Conservation (phyloP, 2,888 invertebrate genomes). For the Agrochola circellaris region DNA sequence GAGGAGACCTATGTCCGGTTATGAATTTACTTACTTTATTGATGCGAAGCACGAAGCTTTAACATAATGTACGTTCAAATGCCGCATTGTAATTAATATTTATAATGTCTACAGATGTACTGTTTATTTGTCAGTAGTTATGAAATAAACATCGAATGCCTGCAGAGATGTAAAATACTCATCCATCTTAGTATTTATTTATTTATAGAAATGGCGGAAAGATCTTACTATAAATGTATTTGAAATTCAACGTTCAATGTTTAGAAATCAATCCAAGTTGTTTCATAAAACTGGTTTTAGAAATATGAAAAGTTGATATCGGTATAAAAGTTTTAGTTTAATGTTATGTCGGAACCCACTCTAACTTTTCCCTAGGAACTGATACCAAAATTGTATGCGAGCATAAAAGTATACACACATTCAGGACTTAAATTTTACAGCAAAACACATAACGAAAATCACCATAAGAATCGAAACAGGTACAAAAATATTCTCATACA, state of each 20-base stretch:
- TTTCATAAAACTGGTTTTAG: slow-evolving; percentile 48
- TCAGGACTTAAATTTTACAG: slow-evolving; percentile 34
- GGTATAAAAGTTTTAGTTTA: slow-evolving; percentile 48
- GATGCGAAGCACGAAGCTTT: neutral
- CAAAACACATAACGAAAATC: neutral
- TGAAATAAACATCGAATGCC: slow-evolving; percentile 18
- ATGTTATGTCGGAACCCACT: slow-evolving; percentile 39
- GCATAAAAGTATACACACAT: neutral
- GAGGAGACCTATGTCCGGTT: neutral
- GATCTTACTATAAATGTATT: slow-evolving; percentile 21
- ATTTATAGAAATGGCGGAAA: slow-evolving; percentile 15
- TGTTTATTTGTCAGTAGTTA: neutral
- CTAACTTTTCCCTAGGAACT: slow-evolving; percentile 13
- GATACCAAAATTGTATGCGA: slow-evolving; percentile 1
- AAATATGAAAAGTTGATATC: slow-evolving; percentile 47
- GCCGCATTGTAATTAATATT: slow-evolving; percentile 25
- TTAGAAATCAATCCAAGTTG: slow-evolving; percentile 35
- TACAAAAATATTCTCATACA: slow-evolving; percentile 33
- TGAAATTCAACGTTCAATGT: slow-evolving; percentile 22
- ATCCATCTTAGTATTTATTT: neutral
- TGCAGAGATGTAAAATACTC: slow-evolving; percentile 8
- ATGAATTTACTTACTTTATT: neutral
- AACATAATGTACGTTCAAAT: neutral
- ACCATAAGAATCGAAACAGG: slow-evolving; percentile 31
- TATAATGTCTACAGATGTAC: slow-evolving; percentile 1